Conservation (phyloP, 2,888 invertebrate genomes). For the Capitulum mitella region DNA sequence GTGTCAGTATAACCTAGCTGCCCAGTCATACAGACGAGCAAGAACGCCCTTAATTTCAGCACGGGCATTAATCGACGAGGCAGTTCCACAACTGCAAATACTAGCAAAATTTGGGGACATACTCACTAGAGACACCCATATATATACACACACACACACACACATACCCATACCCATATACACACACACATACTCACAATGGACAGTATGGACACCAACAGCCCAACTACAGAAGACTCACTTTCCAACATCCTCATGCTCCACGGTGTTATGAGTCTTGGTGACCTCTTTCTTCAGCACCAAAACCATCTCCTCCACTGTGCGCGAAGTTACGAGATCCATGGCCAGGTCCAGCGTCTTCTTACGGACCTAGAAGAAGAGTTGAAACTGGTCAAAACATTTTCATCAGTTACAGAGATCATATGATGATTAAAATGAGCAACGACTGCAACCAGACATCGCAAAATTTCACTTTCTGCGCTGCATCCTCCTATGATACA, state of each 20-base stretch:
- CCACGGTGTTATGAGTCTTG: constrained; percentile 72
- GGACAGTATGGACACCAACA: background rate
- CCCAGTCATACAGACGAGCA: background rate
- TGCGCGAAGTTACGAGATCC: constrained; percentile 75
- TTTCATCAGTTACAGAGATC: too few species aligned
- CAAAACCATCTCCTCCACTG: constrained; percentile 90
- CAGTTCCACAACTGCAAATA: too few species aligned
- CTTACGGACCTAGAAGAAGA: background rate
- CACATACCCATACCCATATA: background rate
- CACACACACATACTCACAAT: background rate
- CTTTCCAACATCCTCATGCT: constrained; percentile 90
- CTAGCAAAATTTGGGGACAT: too few species aligned
- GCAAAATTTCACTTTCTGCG: too few species aligned
- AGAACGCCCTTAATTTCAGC: too few species aligned
- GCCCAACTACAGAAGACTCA: constrained; percentile 25
- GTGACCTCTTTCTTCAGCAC: constrained; percentile 59
- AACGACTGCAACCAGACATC: too few species aligned
- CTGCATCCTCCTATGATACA: too few species aligned
- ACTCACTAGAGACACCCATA: too few species aligned
- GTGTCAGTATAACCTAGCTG: too few species aligned
- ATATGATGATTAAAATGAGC: too few species aligned
- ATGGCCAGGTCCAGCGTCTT: constrained; percentile 61
- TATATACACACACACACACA: background rate
- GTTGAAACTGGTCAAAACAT: too few species aligned
- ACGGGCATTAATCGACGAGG: too few species aligned